Evolutionary conservation across 2,888 invertebrate genomes (phyloP), one percentile per base, ranked within the genome.

Genomic region (Euspilapteryx auroguttella): DNA sequence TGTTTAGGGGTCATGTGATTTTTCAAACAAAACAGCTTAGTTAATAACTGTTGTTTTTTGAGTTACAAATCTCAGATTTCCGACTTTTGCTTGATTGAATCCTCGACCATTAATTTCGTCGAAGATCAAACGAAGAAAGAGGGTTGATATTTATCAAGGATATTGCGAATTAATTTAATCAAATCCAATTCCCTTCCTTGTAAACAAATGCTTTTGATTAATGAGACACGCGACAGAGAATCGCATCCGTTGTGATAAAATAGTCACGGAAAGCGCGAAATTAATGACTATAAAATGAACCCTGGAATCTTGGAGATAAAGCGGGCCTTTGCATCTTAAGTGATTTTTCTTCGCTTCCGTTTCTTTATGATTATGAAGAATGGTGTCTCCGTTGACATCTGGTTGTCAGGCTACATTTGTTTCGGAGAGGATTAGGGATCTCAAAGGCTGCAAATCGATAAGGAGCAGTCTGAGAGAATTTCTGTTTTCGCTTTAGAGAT

Each of bases 151-250:
- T 73, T 75, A 75, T 73, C 73, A 75, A 73, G 71, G 75, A 75
- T 75, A 73, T 75, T 75, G 73, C 71, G 71, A 69, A 75, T 73
- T 75, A 75, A 75, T 75, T 73, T 75, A 75, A 75, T 75, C 73
- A 75, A 75, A 73, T 75, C 73, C 73, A 73, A 75, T 71, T 75
- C 71, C 69, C 71, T 71, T 64, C 71, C 64, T 71, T 75, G 73
- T 75, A 75, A 75, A 75, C 75, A 75, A 75, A 75, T 75, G 75
- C 66, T 73, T 73, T 73, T 75, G 75, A 75, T 75, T 75, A 75
- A 75, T 75, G 75, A 68, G 73, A 65, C 73, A 57, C 62, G 73
- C 73, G 73, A 73, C 75, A 69, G 71, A 69, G 66, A 52, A 54
- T 57, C 66, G 63, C 66, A 66, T 65, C 61, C 59, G 65, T 56